A percentile compares a stretch with the other conserved stretches of the same genome.
Conservation (phyloP, 2,113 vertebrate genomes). For the Melospiza melodia region DNA sequence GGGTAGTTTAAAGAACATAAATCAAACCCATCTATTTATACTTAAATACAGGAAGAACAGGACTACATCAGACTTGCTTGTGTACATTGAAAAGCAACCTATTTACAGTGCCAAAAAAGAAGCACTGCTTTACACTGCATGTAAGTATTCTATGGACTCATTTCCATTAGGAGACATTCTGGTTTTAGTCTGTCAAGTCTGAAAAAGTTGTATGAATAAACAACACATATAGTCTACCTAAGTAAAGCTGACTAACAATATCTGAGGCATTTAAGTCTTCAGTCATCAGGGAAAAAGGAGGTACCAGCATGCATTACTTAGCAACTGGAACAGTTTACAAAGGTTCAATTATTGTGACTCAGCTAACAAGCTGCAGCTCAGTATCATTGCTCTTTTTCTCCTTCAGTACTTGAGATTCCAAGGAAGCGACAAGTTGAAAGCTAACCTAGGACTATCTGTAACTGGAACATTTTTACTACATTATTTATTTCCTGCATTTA, state of each 20-base stretch:
- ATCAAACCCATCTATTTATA: neutral
- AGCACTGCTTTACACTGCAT: neutral
- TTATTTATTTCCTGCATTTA: slow-evolving; percentile 20
- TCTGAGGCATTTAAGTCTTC: neutral
- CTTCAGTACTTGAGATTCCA: neutral
- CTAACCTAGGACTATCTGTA: neutral
- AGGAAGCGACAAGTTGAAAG: neutral
- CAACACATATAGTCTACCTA: neutral
- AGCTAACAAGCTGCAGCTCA: neutral
- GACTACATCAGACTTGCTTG: neutral
- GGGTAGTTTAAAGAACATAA: neutral
- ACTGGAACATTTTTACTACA: neutral
- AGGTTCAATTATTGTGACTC: neutral
- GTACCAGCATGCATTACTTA: neutral
- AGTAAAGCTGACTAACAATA: neutral
- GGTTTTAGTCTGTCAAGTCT: neutral
- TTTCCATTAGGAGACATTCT: neutral
- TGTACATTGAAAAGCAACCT: neutral
- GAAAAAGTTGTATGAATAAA: slow-evolving; percentile 9
- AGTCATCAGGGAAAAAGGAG: neutral
- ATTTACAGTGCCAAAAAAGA: neutral
- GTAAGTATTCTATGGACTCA: neutral
- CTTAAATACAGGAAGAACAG: neutral
- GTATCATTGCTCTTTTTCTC: neutral
- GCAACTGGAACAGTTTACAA: neutral